Conservation (phyloP, 2,888 invertebrate species). For the Pyrgus malvae region DNA sequence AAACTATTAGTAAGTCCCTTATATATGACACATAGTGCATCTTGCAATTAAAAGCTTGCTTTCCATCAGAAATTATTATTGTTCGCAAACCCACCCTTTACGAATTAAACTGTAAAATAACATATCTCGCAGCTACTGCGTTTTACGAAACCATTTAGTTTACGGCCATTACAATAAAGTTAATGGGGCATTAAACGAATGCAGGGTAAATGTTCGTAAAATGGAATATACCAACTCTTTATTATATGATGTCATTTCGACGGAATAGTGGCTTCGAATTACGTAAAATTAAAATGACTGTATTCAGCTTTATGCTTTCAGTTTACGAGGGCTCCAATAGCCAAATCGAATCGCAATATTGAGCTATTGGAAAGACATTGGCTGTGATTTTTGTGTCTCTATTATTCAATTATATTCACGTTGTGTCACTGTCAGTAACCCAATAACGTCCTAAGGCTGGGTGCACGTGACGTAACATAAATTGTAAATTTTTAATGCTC, state of each 20-base stretch:
- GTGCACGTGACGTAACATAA: too few relatives aligned
- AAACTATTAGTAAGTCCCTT: too few relatives aligned
- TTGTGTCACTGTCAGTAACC: background rate
- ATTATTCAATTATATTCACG: background rate
- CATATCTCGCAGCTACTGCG: background rate
- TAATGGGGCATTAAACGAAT: slow-evolving; percentile 21
- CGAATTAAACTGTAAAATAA: background rate
- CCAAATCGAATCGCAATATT: background rate
- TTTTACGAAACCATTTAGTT: slow-evolving; percentile 16
- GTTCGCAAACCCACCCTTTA: background rate
- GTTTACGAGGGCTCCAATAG: slow-evolving; percentile 3
- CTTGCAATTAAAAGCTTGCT: too few relatives aligned
- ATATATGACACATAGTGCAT: too few relatives aligned
- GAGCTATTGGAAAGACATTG: background rate
- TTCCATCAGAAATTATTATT: too few relatives aligned
- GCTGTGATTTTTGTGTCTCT: background rate
- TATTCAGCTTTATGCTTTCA: slow-evolving; percentile 2
- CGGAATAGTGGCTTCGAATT: slow-evolving; percentile 17
- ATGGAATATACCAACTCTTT: slow-evolving; percentile 24
- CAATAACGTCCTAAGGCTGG: too few relatives aligned
- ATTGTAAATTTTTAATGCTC: too few relatives aligned
- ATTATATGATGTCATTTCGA: slow-evolving; percentile 22
- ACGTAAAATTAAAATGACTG: slow-evolving; percentile 16
- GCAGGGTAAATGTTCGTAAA: slow-evolving; percentile 22
- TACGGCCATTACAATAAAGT: slow-evolving; percentile 22